Evolutionary conservation across 1,140 invertebrate species (phyloP), one percentile per base, ranked within the genome.

Genomic region (Drosophila nasuta): DNA sequence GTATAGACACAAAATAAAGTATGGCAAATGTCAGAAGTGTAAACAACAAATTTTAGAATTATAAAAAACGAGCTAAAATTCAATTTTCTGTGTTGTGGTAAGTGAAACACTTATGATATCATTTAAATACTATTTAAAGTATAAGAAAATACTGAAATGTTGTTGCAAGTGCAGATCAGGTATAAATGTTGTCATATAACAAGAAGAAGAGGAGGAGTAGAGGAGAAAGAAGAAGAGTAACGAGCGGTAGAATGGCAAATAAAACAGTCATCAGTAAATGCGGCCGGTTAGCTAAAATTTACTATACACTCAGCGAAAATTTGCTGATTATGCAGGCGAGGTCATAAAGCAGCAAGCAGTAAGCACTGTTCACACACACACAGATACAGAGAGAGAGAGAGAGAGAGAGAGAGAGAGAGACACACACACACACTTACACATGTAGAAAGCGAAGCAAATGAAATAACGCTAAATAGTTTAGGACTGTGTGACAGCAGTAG

Each of bases 401-500:
- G 13, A 0, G 13, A 0, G 13, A 45, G 3, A 57, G 15, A 5
- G 6, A 48, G 5, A n/a, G 3, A 60, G 41, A 25, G 46, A 6
- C 2, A 48, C 7, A 38, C 25, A 45, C 13, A 38, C 30, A 52
- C 4, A 65, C 5, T 5, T 15, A 66, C 28, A 45, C n/a, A 57
- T 30, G 10, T 41, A 43, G n/a, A 48, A n/a, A n/a, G 3, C 46
- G 41, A 25, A 15, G 75, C 75, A 72, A 81, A 79, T 67, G 60
- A 63, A 75, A 79, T 78, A 59, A 82, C 73, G 81, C 75, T 83
- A 87, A 87, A 87, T 87, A 87, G 83, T 87, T 87, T 82, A 82
- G 78, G 79, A 69, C 56, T 68, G 63, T 38, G 67, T 38, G 67
- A 58, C 73, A 64, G 52, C 20, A 49, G 20, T 20, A 2, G 11